phyloP scores from a whole-genome alignment of 2,797 vertebrate species.

The Bradypus variegatus region DNA sequence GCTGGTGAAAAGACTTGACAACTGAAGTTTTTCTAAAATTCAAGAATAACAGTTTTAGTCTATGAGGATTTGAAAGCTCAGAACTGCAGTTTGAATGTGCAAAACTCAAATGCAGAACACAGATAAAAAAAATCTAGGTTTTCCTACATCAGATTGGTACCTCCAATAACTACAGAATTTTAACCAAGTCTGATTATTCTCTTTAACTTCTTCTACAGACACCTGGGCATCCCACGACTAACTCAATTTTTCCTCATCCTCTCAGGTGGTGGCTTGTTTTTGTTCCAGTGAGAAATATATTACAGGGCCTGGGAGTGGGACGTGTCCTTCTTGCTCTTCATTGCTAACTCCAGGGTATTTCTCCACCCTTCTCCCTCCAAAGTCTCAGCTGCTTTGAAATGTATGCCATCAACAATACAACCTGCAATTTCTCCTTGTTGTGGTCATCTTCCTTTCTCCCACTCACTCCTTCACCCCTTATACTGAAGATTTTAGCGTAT shows the following conservation, averaged over 20 bases:
- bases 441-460: not conserved
- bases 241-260: not conserved
- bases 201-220: not conserved
- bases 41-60: not conserved
- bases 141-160: not conserved
- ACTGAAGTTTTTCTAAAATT: constrained; percentile 24
- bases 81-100: not conserved
- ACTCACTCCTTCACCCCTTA: not conserved
- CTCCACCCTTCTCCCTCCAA: not conserved
- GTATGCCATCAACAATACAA: not conserved
- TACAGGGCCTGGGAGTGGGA: not conserved
- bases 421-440: not conserved
- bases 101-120: not conserved
- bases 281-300: not conserved
- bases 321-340: not conserved
- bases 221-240: not conserved
- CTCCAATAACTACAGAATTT: not conserved
- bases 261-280: not conserved
- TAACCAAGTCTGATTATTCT: not conserved
- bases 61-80: not conserved
- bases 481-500: not conserved
- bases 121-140: not conserved
- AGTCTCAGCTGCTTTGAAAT: not conserved
- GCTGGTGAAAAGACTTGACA: constrained; percentile 21
- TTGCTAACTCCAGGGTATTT: not conserved